phyloP scores from a whole-genome alignment of 2,113 vertebrate genomes.

The Laticauda colubrina region DNA sequence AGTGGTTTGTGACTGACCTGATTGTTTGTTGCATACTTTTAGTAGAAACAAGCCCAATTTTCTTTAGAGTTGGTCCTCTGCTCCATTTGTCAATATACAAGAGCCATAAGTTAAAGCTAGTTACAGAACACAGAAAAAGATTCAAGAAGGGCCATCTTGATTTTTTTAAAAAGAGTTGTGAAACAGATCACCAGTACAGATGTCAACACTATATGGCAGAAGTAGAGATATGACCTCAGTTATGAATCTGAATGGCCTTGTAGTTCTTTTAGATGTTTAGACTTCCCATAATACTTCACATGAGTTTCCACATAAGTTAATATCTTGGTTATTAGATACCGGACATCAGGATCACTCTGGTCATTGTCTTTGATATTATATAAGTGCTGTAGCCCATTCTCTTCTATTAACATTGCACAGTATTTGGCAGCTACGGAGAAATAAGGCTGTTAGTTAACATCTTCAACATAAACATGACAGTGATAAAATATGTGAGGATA shows the following conservation, averaged over 20 bases:
- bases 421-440: conserved; percentile 78
- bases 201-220: background rate
- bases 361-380: conserved; percentile 70
- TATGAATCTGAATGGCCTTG: conserved; percentile 30
- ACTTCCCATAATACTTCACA: conserved; percentile 70
- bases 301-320: conserved; percentile 78
- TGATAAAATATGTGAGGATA: background rate
- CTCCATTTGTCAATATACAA: background rate
- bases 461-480: background rate
- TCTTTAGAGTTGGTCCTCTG: background rate
- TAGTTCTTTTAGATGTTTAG: conserved; percentile 19
- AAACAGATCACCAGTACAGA: background rate
- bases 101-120: background rate
- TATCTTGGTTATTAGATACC: conserved; percentile 73
- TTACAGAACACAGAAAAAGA: background rate
- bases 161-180: background rate
- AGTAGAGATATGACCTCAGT: background rate
- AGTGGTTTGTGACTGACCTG: background rate
- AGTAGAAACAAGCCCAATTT: background rate
- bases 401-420: conserved; percentile 86
- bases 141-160: background rate
- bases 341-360: conserved; percentile 73
- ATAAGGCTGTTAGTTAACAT: background rate
- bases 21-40: background rate
- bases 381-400: conserved; percentile 78